Conservation (phyloP, 2,888 invertebrate species). For the Calameuta pallipes region DNA sequence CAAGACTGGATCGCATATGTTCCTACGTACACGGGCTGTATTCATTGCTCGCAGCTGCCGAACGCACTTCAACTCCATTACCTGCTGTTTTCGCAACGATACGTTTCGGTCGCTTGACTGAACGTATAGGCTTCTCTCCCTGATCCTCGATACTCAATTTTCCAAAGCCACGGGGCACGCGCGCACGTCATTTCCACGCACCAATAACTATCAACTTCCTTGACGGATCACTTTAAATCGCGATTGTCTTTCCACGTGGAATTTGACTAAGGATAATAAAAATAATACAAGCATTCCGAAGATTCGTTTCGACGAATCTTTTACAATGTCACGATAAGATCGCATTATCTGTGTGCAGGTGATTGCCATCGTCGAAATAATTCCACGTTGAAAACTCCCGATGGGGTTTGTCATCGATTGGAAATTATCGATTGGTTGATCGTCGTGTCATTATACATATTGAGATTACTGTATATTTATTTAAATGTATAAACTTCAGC, state of each 20-base stretch:
- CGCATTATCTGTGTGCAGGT: neutral
- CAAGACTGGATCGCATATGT: constrained; percentile 47
- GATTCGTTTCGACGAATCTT: neutral
- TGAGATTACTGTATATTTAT: neutral
- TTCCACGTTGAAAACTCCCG: neutral
- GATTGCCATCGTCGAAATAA: neutral
- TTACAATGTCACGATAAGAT: neutral
- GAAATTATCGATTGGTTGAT: neutral
- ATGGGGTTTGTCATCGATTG: neutral
- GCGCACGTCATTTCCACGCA: neutral
- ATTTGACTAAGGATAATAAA: neutral
- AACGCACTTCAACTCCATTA: constrained; percentile 56
- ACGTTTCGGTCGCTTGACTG: constrained; percentile 1
- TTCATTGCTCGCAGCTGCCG: constrained; percentile 55
- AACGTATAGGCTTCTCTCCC: neutral
- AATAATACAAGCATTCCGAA: neutral
- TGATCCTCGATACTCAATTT: neutral
- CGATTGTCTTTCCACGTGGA: constrained; percentile 14
- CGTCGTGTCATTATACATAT: neutral
- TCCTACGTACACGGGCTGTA: constrained; percentile 39
- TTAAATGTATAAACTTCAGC: neutral
- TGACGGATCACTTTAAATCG: constrained; percentile 24
- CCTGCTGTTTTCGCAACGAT: constrained; percentile 48
- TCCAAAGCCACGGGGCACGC: neutral
- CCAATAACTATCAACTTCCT: neutral